These are phyloP conservation scores for Indicator maculatus DNA, from an alignment of 2,113 vertebrate genomes.

Conservation along the genomic window DNA sequence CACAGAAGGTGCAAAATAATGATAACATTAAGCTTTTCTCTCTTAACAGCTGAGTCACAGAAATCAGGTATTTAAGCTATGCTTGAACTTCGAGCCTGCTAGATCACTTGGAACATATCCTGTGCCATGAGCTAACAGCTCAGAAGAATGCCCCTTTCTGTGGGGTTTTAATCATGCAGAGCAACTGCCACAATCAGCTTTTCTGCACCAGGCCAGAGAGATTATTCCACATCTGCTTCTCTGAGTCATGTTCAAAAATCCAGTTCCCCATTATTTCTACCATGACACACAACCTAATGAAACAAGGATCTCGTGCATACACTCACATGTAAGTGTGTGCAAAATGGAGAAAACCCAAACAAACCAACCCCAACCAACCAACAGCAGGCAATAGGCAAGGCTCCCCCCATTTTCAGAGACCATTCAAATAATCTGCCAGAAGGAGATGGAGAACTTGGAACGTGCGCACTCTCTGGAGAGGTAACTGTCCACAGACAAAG, in stretches of 20 bases:
- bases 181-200: background rate
- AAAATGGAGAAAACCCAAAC: background rate
- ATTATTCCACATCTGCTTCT: background rate
- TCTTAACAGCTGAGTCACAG: background rate
- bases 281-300: background rate
- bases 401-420: background rate
- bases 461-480: background rate
- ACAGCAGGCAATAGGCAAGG: background rate
- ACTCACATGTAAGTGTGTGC: rapidly evolving
- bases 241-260: rapidly evolving
- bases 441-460: background rate
- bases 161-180: background rate
- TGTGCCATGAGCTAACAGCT: background rate
- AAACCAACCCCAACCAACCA: background rate
- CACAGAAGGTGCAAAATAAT: background rate
- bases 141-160: rapidly evolving
- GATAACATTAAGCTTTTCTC: background rate
- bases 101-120: background rate
- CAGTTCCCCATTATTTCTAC: background rate
- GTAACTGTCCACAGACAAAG: no score
- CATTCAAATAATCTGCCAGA: background rate
- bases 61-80: background rate
- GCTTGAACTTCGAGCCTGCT: background rate
- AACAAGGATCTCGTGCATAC: background rate
- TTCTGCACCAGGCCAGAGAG: background rate